phyloP scores from a whole-genome alignment of 2,888 invertebrate species.

The Hydropsyche betteni region DNA sequence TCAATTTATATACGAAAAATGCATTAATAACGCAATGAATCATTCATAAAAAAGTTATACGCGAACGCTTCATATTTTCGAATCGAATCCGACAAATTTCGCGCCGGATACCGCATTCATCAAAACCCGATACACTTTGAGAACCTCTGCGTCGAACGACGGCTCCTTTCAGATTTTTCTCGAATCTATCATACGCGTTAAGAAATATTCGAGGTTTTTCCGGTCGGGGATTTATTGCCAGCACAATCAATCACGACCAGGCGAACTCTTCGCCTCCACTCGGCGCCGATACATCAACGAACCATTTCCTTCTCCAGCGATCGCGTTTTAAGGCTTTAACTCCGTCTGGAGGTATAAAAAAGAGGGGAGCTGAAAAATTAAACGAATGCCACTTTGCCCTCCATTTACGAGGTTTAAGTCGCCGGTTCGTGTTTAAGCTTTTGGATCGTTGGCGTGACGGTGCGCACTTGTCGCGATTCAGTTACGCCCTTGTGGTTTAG shows the following conservation, averaged over 20 bases:
- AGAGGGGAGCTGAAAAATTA: constrained; percentile 21
- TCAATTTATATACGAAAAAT: too few species aligned
- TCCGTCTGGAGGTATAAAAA: neutral
- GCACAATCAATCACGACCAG: constrained; percentile 24
- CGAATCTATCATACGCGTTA: constrained; percentile 19
- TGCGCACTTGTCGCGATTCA: constrained; percentile 7
- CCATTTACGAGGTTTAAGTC: neutral
- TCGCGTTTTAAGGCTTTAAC: constrained; percentile 15
- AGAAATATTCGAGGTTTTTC: constrained; percentile 24
- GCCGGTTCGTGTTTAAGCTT: constrained; percentile 18
- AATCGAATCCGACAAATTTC: too few species aligned
- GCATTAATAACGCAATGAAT: too few species aligned
- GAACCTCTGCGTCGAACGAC: too few species aligned
- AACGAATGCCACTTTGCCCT: neutral
- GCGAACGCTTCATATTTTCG: too few species aligned
- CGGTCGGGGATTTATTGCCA: constrained; percentile 28
- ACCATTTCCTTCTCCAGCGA: constrained; percentile 3
- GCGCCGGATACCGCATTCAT: too few species aligned
- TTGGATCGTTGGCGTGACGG: neutral
- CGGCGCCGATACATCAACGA: constrained; percentile 13
- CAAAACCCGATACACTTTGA: too few species aligned
- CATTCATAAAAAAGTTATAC: too few species aligned
- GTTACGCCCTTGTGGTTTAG: constrained; percentile 1
- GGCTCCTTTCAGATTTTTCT: neutral
- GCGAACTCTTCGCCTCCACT: too few species aligned